Evolutionary conservation across 2,113 vertebrate species (phyloP).

Genomic region (Thalassoma bifasciatum): DNA sequence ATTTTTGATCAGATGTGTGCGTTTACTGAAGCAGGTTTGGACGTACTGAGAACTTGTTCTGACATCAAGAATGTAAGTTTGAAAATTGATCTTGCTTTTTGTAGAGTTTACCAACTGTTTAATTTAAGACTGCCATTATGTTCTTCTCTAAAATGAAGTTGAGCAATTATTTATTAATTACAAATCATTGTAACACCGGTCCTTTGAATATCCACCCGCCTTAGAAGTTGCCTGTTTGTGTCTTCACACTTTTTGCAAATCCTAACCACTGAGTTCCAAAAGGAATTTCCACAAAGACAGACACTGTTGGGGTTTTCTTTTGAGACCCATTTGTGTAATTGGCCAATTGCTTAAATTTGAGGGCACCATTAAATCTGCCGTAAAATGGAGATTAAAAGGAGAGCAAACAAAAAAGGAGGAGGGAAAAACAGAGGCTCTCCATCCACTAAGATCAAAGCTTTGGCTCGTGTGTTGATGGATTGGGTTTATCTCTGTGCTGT

Average conservation of each 20-base stretch:
- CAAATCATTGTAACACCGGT: background rate
- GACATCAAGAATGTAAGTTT: no score
- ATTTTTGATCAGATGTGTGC: no score
- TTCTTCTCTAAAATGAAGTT: background rate
- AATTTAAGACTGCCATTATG: no score
- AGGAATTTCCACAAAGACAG: slow-evolving; percentile 4
- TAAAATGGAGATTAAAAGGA: slow-evolving; percentile 41
- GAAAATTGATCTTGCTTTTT: background rate
- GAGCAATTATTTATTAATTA: background rate
- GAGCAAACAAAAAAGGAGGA: slow-evolving; percentile 39
- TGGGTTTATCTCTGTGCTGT: slow-evolving; percentile 39
- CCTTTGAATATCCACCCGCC: background rate
- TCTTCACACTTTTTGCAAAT: background rate
- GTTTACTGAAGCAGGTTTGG: background rate
- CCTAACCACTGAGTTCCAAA: background rate
- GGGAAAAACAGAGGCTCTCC: slow-evolving; percentile 35
- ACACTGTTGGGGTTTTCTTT: background rate
- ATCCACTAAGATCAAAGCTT: slow-evolving; percentile 49
- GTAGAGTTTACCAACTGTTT: background rate
- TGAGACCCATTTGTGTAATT: background rate
- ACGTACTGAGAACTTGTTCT: background rate
- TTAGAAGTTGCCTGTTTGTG: no score
- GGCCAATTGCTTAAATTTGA: slow-evolving; percentile 14
- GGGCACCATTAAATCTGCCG: slow-evolving; percentile 31
- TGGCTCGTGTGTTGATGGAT: slow-evolving; percentile 41